Evolutionary conservation across 92 coral and sea anemone species (phyloP).

Genomic region (Bergia puertoricense): DNA sequence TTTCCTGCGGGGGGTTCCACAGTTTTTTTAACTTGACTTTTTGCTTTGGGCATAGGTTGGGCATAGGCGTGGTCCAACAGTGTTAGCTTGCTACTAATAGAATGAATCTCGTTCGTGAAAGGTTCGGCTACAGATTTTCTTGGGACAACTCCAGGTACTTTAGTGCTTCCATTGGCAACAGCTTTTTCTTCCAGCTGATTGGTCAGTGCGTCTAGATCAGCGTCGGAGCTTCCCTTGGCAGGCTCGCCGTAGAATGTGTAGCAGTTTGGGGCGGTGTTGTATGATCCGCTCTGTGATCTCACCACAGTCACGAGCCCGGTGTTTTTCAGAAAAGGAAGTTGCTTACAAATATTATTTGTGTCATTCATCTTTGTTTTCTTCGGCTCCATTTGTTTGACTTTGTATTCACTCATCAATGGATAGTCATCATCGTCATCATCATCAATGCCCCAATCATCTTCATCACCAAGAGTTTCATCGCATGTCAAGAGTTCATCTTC

Average conservation of each 20-base stretch:
- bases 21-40: background rate
- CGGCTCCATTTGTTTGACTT: conserved; percentile 45
- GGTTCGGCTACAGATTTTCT: conserved; percentile 39
- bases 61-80: conserved; percentile 88
- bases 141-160: conserved; percentile 33
- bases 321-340: conserved; percentile 47
- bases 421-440: conserved; percentile 68
- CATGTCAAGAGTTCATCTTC: conserved; percentile 73
- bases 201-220: conserved; percentile 42
- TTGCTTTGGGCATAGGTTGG: conserved; percentile 72
- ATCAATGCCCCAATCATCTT: conserved; percentile 72
- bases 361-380: background rate
- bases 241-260: conserved; percentile 77
- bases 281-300: conserved; percentile 60
- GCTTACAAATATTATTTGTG: background rate
- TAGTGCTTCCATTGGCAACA: conserved; percentile 15
- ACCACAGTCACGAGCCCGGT: conserved; percentile 80
- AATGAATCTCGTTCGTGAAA: conserved; percentile 60
- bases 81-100: conserved; percentile 77
- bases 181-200: conserved; percentile 37
- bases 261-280: conserved; percentile 63
- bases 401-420: conserved; percentile 46
- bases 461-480: conserved; percentile 83
- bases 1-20: conserved; percentile 10
- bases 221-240: conserved; percentile 36